Conservation (phyloP, 2,888 invertebrate species). For the Gastrophysa polygoni region DNA sequence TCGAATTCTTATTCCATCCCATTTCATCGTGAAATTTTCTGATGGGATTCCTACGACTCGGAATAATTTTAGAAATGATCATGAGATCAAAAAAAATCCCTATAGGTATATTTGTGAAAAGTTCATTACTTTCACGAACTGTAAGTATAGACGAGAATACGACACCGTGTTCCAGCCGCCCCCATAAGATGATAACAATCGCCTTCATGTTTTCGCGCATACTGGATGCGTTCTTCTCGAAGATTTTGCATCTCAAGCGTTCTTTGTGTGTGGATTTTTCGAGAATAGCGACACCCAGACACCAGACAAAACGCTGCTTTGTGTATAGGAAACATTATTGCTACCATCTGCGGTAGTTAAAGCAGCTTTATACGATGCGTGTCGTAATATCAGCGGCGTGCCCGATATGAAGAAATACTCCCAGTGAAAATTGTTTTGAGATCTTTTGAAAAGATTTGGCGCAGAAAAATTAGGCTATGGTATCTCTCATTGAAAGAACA, state of each 20-base stretch:
- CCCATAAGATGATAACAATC: slow-evolving; percentile 23
- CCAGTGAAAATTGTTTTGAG: too few relatives aligned
- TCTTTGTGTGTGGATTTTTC: slow-evolving; percentile 15
- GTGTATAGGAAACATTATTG: background rate
- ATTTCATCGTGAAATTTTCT: too few relatives aligned
- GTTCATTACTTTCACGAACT: too few relatives aligned
- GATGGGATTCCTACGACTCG: too few relatives aligned
- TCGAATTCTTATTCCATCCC: too few relatives aligned
- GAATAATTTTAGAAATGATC: too few relatives aligned
- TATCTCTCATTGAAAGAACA: too few relatives aligned
- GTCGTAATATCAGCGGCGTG: background rate
- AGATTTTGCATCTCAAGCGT: slow-evolving; percentile 1
- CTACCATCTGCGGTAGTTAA: background rate
- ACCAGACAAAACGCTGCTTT: slow-evolving; percentile 7
- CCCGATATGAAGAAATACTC: too few relatives aligned
- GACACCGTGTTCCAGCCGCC: slow-evolving; percentile 18
- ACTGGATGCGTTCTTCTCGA: slow-evolving; percentile 10
- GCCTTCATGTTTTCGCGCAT: slow-evolving; percentile 20
- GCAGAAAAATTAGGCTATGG: too few relatives aligned
- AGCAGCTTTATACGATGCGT: background rate
- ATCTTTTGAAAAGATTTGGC: too few relatives aligned
- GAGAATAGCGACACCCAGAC: background rate
- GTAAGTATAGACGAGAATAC: background rate
- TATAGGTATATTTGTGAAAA: too few relatives aligned
- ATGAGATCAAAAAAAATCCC: too few relatives aligned